Evolutionary conservation across 2,113 vertebrate species (phyloP).

Genomic region (Vireo altiloquus): DNA sequence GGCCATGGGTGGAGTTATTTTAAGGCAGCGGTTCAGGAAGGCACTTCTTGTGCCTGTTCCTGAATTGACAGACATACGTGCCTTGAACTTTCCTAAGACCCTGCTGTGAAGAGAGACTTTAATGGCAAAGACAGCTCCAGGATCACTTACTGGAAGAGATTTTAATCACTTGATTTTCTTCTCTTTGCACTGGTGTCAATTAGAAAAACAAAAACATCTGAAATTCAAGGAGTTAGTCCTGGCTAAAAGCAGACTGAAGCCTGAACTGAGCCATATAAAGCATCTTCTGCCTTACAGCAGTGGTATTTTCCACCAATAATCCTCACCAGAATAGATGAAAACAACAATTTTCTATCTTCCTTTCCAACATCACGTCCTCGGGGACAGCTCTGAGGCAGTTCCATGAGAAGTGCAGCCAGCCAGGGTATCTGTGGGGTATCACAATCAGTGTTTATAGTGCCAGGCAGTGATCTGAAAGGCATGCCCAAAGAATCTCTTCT

Average conservation of each 20-base stretch:
- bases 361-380: background rate
- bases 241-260: background rate
- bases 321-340: background rate
- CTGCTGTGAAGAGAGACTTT: slow-evolving; percentile 15
- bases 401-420: background rate
- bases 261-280: background rate
- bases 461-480: background rate
- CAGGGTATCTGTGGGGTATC: background rate
- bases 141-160: background rate
- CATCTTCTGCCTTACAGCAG: background rate
- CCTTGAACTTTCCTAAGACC: background rate
- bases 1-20: slow-evolving; percentile 15
- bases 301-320: background rate
- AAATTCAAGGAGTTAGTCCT: background rate
- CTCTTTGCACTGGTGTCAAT: background rate
- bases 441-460: background rate
- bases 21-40: background rate
- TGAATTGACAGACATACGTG: background rate
- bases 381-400: background rate
- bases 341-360: background rate
- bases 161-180: slow-evolving; percentile 6
- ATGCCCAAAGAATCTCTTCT: background rate
- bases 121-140: slow-evolving; percentile 14
- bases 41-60: background rate
- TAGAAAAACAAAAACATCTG: background rate